A percentile compares a stretch with the other conserved stretches of the same genome.
Conservation (phyloP, 2,888 invertebrate species). For the Oxycera nigricornis region DNA sequence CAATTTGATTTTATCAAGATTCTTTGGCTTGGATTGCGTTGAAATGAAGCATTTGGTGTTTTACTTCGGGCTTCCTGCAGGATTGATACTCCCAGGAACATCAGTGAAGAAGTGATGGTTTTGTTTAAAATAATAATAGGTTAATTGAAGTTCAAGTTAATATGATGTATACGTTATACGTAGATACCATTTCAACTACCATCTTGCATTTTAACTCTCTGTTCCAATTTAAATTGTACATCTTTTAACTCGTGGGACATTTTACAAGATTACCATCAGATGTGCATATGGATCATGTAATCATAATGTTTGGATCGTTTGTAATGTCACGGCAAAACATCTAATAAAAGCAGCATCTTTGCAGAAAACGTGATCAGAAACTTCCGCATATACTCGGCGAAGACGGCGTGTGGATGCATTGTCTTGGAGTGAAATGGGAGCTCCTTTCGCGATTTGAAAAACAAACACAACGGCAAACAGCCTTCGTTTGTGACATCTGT, state of each 20-base stretch:
- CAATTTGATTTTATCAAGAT: too few species aligned
- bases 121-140: too few species aligned
- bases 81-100: too few species aligned
- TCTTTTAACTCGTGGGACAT: slow-evolving; percentile 11
- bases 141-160: too few species aligned
- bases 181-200: too few species aligned
- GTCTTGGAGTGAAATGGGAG: slow-evolving; percentile 27
- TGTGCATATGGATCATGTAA: slow-evolving; percentile 18
- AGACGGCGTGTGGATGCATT: slow-evolving; percentile 6
- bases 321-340: slow-evolving; percentile 15
- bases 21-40: too few species aligned
- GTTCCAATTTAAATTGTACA: slow-evolving; percentile 25
- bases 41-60: too few species aligned
- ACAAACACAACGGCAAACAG: not conserved
- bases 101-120: too few species aligned
- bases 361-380: slow-evolving; percentile 31
- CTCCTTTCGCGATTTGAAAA: not conserved
- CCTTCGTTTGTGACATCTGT: slow-evolving; percentile 31
- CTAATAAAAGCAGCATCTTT: not conserved
- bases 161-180: too few species aligned
- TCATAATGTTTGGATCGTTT: slow-evolving; percentile 29
- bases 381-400: slow-evolving; percentile 21
- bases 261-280: slow-evolving; percentile 28
- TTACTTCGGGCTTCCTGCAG: too few species aligned
- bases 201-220: not conserved